Conservation (phyloP, 2,797 vertebrate species). For the Gallinago solitaria region DNA sequence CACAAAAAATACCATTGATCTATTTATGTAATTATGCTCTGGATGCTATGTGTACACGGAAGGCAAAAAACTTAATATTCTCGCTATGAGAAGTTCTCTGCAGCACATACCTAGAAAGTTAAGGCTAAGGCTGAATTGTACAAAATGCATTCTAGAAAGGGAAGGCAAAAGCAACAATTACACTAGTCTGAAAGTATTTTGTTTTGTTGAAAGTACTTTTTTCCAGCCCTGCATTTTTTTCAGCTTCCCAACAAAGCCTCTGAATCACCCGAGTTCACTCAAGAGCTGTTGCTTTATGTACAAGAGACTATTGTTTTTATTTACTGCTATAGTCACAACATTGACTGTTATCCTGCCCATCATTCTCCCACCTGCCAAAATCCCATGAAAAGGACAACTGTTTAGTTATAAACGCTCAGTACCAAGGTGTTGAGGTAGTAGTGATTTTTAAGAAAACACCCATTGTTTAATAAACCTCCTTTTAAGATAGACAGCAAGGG, state of each 20-base stretch:
- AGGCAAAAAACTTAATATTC: accelerated
- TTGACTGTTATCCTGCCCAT: background rate
- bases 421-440: background rate
- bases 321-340: background rate
- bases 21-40: background rate
- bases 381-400: background rate
- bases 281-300: background rate
- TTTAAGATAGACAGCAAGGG: background rate
- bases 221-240: background rate
- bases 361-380: background rate
- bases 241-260: background rate
- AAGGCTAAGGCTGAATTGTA: background rate
- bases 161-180: background rate
- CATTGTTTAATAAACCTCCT: background rate
- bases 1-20: background rate
- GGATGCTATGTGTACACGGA: background rate
- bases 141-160: accelerated
- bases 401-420: background rate
- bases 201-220: background rate
- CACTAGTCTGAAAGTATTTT: background rate
- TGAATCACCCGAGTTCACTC: background rate
- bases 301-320: background rate
- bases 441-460: background rate
- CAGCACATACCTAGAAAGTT: accelerated
- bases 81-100: accelerated